Base-by-base conservation (phyloP, 2,888 invertebrate genomes). In the Eristalis pertinax region DNA sequence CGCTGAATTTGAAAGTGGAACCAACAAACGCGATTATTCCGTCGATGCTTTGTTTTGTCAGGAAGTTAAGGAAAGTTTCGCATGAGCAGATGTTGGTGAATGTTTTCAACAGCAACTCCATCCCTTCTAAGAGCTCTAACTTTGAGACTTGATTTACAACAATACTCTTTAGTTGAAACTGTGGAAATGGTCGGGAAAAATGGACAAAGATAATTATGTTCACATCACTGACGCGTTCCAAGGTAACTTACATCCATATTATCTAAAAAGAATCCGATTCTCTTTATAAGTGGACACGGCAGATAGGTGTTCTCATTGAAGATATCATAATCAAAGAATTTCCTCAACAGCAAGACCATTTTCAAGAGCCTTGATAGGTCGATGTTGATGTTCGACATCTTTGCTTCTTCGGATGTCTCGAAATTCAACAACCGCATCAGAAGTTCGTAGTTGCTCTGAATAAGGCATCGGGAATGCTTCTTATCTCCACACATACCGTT, bases 231-330 rank as follows among this genome's bases (percentile, higher is more conserved):
- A 5, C 7, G 1, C 32, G 8, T 56, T 8, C 3, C 13, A 4
- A 1, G 1, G 50, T 60, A 24, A 60, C 84, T 13, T 74, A 91
- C 92, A 90, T 92, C 92, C 8, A 92, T 89, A 77, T 91, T 91
- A 60, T 91, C 92, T 0, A 92, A 89, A 77, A 92, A 92, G 11
- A 92, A 89, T 5, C 91, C 92, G 43, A 92, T 91, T 58, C 92
- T 90, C 58, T 92, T 92, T 1, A 92, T 90, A 0, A 92, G 88
- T 13, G 92, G 92, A 76, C 92, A 92, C 2, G 89, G 89, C 5
- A 19, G n/a, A 32, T 89, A 89, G 24, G 89, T 90, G 0, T 77
- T 74, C 1, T 74, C 87, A 73, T 90, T 87, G 10, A 92, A 92
- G 19, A 91, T 91, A 26, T 90, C 90, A 82, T 91, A 92, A 24